Conservation (phyloP, 2,797 vertebrate species). For the Synaphobranchus kaupii region DNA sequence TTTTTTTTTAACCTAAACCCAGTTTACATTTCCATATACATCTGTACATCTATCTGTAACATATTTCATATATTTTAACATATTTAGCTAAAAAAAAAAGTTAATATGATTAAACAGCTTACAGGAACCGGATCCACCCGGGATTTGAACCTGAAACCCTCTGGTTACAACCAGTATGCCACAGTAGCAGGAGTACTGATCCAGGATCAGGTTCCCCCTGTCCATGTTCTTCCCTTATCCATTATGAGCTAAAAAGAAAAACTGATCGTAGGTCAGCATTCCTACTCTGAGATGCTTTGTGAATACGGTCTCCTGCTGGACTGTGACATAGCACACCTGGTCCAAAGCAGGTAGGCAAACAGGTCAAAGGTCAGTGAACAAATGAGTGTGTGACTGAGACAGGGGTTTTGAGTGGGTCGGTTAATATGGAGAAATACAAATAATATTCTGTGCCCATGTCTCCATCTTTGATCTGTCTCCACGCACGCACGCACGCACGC, state of each 20-base stretch:
- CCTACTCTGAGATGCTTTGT: background rate
- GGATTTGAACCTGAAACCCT: background rate
- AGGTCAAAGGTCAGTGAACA: background rate
- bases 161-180: background rate
- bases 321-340: background rate
- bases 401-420: background rate
- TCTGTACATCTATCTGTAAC: background rate
- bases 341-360: background rate
- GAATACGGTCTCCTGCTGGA: background rate
- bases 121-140: background rate
- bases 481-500: background rate
- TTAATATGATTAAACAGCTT: background rate
- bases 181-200: background rate
- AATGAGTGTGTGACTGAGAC: background rate
- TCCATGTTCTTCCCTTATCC: background rate
- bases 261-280: background rate
- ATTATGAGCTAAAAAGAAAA: background rate
- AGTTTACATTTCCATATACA: background rate
- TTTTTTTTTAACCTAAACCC: background rate
- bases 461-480: background rate
- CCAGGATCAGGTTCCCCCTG: background rate
- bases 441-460: background rate
- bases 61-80: background rate
- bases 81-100: background rate
- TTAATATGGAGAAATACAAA: background rate